Evolutionary conservation across 2,797 vertebrate species (phyloP).

Genomic region (Acanthiza pusilla): DNA sequence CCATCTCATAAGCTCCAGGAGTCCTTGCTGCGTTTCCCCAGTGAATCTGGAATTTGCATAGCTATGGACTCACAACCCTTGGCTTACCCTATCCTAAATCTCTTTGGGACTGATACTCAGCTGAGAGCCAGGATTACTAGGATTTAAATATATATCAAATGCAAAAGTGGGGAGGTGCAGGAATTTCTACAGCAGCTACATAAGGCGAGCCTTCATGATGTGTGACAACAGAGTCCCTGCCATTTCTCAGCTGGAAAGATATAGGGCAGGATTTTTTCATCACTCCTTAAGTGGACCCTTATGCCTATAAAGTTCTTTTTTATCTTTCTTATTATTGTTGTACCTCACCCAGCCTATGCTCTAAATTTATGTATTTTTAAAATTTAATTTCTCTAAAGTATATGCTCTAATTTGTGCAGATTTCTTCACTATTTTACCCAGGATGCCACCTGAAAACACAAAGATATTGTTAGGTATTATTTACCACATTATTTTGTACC

Average conservation of each 20-base stretch:
- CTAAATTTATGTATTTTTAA: not conserved
- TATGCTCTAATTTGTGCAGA: not conserved
- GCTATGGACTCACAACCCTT: conserved; percentile 45
- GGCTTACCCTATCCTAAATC: conserved; percentile 45
- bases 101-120: conserved; percentile 32
- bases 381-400: not conserved
- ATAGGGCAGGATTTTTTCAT: conserved; percentile 9
- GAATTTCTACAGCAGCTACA: conserved; percentile 33
- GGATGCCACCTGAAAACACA: not conserved
- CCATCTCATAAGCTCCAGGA: conserved; percentile 36
- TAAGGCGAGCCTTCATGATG: not conserved
- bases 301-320: not conserved
- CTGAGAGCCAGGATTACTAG: conserved; percentile 46
- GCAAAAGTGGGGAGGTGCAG: not conserved
- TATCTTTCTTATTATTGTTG: not conserved
- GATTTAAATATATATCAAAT: conserved; percentile 53
- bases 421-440: not conserved
- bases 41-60: conserved; percentile 54
- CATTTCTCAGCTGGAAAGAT: conserved; percentile 24
- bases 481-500: not conserved
- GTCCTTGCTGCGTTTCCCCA: not conserved
- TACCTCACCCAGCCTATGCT: not conserved
- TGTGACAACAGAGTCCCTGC: not conserved
- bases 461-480: not conserved
- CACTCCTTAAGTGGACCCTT: conserved; percentile 6